phyloP scores from a whole-genome alignment of 2,888 invertebrate species.

The Antheraea assamensis region DNA sequence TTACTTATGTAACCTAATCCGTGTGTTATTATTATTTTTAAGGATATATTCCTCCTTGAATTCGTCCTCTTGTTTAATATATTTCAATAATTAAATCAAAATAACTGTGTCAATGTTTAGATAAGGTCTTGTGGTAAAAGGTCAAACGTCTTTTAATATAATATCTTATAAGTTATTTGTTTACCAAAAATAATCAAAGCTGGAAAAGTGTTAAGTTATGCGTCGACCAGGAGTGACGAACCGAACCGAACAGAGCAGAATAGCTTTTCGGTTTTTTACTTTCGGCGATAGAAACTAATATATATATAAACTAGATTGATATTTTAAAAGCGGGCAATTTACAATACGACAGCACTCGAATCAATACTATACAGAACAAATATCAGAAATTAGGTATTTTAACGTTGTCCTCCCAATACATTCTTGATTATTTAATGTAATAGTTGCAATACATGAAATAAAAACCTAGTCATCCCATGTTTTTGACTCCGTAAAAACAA shows the following conservation, averaged over 20 bases:
- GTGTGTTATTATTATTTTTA: background rate
- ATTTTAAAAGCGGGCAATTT: too few species aligned
- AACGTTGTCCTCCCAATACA: too few species aligned
- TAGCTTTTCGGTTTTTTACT: background rate
- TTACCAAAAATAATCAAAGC: background rate
- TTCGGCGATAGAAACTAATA: too few species aligned
- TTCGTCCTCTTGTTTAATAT: background rate
- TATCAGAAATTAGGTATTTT: too few species aligned
- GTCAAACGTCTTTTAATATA: background rate
- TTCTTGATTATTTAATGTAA: too few species aligned
- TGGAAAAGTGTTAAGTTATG: background rate
- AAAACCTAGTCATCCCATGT: too few species aligned
- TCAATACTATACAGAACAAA: too few species aligned
- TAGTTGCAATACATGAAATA: too few species aligned
- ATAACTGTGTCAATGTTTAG: conserved; percentile 6
- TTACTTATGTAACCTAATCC: background rate
- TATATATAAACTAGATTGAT: too few species aligned
- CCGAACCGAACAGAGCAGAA: background rate
- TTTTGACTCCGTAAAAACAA: too few species aligned
- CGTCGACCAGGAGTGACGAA: background rate
- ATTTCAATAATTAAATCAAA: background rate
- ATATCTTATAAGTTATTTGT: background rate
- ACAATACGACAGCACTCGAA: too few species aligned
- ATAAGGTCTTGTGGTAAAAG: background rate
- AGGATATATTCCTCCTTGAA: background rate